Percentiles rank a stretch among this genome's conserved stretches.
Conservation (phyloP, 2,888 invertebrate species). For the Geotrupes spiniger region DNA sequence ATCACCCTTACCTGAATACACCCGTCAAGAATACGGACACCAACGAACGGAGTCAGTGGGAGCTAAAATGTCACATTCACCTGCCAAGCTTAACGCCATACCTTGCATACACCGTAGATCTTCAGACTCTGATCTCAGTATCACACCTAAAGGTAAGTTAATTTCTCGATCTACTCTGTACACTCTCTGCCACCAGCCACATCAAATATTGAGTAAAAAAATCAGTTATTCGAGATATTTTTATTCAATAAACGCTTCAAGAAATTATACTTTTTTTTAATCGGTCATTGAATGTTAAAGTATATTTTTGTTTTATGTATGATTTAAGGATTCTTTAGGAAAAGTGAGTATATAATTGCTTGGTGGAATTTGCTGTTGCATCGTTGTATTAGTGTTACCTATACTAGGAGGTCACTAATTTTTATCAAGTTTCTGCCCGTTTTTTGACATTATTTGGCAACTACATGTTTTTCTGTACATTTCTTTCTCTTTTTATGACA, state of each 20-base stretch:
- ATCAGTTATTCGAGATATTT: neutral
- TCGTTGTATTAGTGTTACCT: slow-evolving; percentile 27
- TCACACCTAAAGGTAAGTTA: slow-evolving; percentile 84
- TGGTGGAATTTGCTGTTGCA: slow-evolving; percentile 29
- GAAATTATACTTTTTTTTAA: slow-evolving; percentile 3
- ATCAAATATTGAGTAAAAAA: neutral
- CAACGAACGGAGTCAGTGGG: slow-evolving; percentile 59
- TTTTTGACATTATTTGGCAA: slow-evolving; percentile 4
- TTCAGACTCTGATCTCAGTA: slow-evolving; percentile 90
- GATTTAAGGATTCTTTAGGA: slow-evolving; percentile 54
- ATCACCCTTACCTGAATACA: slow-evolving; percentile 39
- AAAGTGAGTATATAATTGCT: slow-evolving; percentile 54
- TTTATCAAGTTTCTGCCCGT: slow-evolving; percentile 1
- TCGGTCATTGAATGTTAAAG: slow-evolving; percentile 15
- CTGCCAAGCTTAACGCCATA: slow-evolving; percentile 51
- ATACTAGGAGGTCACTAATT: slow-evolving; percentile 4
- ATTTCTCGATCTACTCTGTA: slow-evolving; percentile 1
- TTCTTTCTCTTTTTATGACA: too few species aligned
- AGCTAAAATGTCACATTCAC: slow-evolving; percentile 55
- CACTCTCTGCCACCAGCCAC: too few species aligned
- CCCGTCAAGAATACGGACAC: slow-evolving; percentile 45
- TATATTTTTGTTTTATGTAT: slow-evolving; percentile 30
- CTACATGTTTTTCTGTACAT: slow-evolving; percentile 8
- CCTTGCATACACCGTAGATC: slow-evolving; percentile 71
- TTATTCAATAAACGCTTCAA: slow-evolving; percentile 4